Base-by-base conservation (phyloP, 2,888 invertebrate species). In the Lasius fuliginosus region DNA sequence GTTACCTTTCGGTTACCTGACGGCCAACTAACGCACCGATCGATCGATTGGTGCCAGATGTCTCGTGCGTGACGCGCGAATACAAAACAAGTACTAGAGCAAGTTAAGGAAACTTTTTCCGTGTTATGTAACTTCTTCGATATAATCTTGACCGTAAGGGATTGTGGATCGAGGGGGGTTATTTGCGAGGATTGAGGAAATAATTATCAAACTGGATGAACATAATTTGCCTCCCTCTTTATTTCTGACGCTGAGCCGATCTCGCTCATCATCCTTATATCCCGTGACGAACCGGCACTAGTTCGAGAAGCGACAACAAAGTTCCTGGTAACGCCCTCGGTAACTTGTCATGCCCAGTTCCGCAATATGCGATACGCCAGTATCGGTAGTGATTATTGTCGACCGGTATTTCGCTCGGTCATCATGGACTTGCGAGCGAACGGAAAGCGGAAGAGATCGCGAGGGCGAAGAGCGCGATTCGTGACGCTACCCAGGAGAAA, bases 251-350 rank as follows among this genome's bases (percentile, higher is more conserved):
- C 60, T 30, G 67, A 56, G 60, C 60, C 71, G 56, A 79, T 86
- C 77, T 79, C 69, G 68, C 79, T 82, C 83, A 68, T 87, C 68
- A 56, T 79, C 74, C 64, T 36, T 65, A 56, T 68, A 49, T 82
- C 67, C 84, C 82, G 76, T 88, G 86, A 87, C 86, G 84, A 87
- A 87, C 74, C 83, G 62, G 64, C 40, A 83, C 46, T 84, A 86
- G 87, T 86, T 83, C 75, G 56, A 84, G 58, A 87, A 69, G 56
- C 73, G 75, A 75, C 82, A 73, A 53, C 62, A 56, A 79, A 85
- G 85, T 89, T 88, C 86, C 76, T 85, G 86, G 82, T 85, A 82
- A 84, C 85, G 83, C 84, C 86, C 62, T 85, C 49, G 79, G 68
- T 85, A 84, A 89, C 83, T 76, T 81, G 81, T 89, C 85, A 74